Evolutionary conservation across 2,797 vertebrate species (phyloP), one percentile per base, ranked within the genome.

Genomic region (Odontamblyopus rebecca): DNA sequence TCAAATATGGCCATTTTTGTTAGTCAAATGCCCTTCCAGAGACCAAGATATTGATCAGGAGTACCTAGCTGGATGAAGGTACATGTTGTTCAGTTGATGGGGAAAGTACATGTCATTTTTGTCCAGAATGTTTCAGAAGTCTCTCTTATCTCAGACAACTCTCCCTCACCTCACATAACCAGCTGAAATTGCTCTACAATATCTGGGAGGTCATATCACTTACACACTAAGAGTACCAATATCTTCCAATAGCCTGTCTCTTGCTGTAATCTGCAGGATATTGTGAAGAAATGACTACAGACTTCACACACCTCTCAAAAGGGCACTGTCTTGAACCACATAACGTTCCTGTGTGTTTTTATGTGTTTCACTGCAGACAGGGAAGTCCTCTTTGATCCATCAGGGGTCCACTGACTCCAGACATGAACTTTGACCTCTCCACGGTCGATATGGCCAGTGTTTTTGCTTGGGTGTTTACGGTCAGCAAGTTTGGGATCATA

Each of bases 401-500:
- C 32, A 68, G 66, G 66, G 51, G 53, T 68, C 53, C 30, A 27
- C 67, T 23, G 30, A 56, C 67, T 41, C 32, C 53, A 57, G 64
- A 35, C 30, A 23, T 35, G 35, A 59, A 30, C 67, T 59, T 38
- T 59, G 67, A 57, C 67, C 67, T 26, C 32, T 57, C n/a, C 35
- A n/a, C 67, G n/a, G 67, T 68, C 67, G 35, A 68, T 68, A 68
- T 6, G 30, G 67, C 27, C 6, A 38, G 30, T 57, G 67, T 35
- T 38, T 57, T 41, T 68, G 67, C 67, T 68, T 57, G 26, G 12
- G 53, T 68, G 53, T 57, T 68, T 68, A 57, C 53, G 35, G 67
- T 68, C 67, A 68, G 67, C 67, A 68, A n/a, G 53, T 68, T 68
- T 54, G 11, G 67, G 12, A 48, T 38, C 12, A 4, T 56, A 15